These are phyloP conservation scores for Conus canariensis DNA, from an alignment of 2,888 invertebrate species.

Conservation along the genomic window DNA sequence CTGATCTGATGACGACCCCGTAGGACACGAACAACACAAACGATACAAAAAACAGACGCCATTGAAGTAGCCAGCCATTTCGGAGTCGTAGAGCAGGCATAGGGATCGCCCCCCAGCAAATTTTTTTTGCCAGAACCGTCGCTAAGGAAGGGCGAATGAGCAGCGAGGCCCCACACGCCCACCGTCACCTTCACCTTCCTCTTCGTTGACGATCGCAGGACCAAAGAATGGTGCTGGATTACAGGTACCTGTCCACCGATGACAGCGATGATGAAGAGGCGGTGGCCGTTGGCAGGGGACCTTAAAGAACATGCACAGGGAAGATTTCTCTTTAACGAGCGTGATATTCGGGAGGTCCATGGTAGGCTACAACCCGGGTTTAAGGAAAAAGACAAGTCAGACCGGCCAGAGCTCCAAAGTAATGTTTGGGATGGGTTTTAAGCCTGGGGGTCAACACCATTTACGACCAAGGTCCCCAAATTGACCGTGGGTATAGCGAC, in stretches of 20 bases:
- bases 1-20: conserved; percentile 9
- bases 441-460: conserved; percentile 30
- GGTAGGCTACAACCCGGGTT: conserved; percentile 35
- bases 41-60: background rate
- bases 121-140: background rate
- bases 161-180: conserved; percentile 36
- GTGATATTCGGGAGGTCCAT: background rate
- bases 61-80: background rate
- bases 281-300: conserved; percentile 24
- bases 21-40: background rate
- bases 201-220: conserved; percentile 42
- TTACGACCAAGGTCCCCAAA: conserved; percentile 45
- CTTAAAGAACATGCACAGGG: conserved; percentile 40
- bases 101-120: background rate
- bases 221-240: conserved; percentile 41
- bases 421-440: conserved; percentile 52
- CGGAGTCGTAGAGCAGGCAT: conserved; percentile 9
- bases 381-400: conserved; percentile 45
- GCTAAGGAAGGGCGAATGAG: conserved; percentile 21
- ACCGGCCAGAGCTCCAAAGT: conserved; percentile 49
- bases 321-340: conserved; percentile 25
- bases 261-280: conserved; percentile 37
- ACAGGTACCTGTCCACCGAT: conserved; percentile 49
- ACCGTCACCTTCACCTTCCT: conserved; percentile 27
- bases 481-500: conserved; percentile 40